Evolutionary conservation across 1,140 invertebrate species (phyloP).

Genomic region (Halesus radiatus): DNA sequence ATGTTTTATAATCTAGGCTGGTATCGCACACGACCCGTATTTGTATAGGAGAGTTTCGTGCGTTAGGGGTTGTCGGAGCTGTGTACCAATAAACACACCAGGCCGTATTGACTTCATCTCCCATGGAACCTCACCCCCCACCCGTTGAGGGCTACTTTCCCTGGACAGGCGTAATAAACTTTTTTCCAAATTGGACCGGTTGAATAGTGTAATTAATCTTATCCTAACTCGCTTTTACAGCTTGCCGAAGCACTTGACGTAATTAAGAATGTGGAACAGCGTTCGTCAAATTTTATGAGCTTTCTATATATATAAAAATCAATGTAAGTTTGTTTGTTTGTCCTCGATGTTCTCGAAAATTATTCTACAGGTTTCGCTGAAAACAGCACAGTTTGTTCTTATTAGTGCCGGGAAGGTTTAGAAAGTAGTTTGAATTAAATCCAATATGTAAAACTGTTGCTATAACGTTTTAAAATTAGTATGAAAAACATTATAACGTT

Average conservation of each 20-base stretch:
- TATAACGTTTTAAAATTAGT: too few species aligned
- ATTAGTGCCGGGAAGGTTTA: too few species aligned
- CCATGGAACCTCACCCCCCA: neutral
- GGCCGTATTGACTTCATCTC: conserved; percentile 17
- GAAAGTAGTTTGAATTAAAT: too few species aligned
- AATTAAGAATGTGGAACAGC: neutral
- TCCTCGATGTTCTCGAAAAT: too few species aligned
- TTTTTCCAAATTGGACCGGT: conserved; percentile 19
- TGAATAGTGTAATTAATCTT: conserved; percentile 33
- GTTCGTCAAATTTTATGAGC: neutral
- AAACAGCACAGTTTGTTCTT: too few species aligned
- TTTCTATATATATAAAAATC: too few species aligned
- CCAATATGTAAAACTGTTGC: too few species aligned
- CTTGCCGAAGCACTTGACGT: neutral
- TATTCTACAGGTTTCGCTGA: too few species aligned
- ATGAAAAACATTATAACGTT: too few species aligned
- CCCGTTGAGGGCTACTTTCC: conserved; percentile 7
- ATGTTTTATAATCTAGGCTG: neutral
- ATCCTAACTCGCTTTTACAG: conserved; percentile 13
- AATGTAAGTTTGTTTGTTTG: too few species aligned
- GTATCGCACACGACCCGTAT: conserved; percentile 12
- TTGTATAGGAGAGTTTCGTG: conserved; percentile 29
- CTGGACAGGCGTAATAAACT: conserved; percentile 19
- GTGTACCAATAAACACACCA: conserved; percentile 27
- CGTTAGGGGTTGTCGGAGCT: conserved; percentile 7